phyloP scores from a whole-genome alignment of 2,888 invertebrate genomes.

The Drosophila tripunctata region DNA sequence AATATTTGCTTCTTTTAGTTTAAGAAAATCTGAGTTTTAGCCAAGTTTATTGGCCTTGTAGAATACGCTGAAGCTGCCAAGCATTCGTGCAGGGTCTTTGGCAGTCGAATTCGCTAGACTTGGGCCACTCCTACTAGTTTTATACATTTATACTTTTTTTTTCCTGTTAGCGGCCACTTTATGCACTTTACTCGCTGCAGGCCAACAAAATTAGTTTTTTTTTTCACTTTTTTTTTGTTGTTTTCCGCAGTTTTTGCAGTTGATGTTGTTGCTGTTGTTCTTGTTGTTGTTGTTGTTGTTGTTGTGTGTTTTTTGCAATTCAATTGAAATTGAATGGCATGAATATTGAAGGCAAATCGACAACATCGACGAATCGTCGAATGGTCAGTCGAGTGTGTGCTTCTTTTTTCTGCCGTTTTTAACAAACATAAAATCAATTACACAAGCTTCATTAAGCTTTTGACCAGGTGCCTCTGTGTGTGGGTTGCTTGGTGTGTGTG shows the following conservation, averaged over 20 bases:
- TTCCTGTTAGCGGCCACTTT: constrained; percentile 36
- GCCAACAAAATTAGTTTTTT: constrained; percentile 62
- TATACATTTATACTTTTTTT: background rate
- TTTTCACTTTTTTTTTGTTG: constrained; percentile 8
- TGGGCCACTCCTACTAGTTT: background rate
- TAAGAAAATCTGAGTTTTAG: too few relatives aligned
- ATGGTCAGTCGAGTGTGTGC: constrained; percentile 43
- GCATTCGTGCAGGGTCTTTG: background rate
- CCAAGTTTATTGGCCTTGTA: too few relatives aligned
- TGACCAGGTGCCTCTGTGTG: constrained; percentile 8
- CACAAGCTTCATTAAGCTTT: constrained; percentile 73
- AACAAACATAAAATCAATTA: constrained; percentile 77
- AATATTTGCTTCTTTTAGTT: too few relatives aligned
- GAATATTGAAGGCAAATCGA: constrained; percentile 59
- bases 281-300: constrained; percentile 18
- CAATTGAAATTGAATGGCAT: constrained; percentile 71
- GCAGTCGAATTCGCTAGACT: background rate
- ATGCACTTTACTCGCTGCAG: constrained; percentile 71
- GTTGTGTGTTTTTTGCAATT: constrained; percentile 57
- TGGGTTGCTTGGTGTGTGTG: constrained; percentile 27
- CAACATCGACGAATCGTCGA: constrained; percentile 28
- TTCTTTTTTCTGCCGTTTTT: constrained; percentile 77
- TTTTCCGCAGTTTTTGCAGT: constrained; percentile 14
- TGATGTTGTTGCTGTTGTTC: constrained; percentile 7
- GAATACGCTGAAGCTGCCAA: too few relatives aligned